Evolutionary conservation across 2,888 invertebrate species (phyloP).

Genomic region (Volucella zonaria): DNA sequence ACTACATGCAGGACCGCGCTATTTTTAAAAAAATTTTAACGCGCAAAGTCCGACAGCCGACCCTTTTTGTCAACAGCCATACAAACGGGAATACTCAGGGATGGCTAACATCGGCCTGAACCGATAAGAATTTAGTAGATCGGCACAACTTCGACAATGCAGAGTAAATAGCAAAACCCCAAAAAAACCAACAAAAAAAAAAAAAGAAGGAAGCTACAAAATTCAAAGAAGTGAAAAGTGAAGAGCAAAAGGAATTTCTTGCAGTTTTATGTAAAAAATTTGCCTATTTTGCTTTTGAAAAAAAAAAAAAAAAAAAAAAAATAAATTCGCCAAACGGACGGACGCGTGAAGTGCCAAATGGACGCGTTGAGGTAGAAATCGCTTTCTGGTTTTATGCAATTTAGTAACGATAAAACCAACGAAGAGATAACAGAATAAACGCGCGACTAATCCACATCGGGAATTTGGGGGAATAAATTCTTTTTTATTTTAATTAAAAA

Average conservation of each 20-base stretch:
- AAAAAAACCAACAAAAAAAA: conserved; percentile 1
- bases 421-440: conserved; percentile 61
- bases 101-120: conserved; percentile 48
- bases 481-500: conserved; percentile 22
- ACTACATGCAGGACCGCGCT: conserved; percentile 33
- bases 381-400: conserved; percentile 68
- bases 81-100: conserved; percentile 51
- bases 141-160: conserved; percentile 66
- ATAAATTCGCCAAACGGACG: conserved; percentile 64
- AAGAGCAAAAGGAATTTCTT: conserved; percentile 64
- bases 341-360: conserved; percentile 1
- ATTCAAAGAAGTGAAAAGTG: conserved; percentile 37
- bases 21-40: conserved; percentile 46
- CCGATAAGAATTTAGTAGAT: conserved; percentile 67
- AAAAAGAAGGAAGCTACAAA: conserved; percentile 12
- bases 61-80: conserved; percentile 66
- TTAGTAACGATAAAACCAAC: conserved; percentile 73
- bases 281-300: conserved; percentile 48
- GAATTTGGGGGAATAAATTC: conserved; percentile 8
- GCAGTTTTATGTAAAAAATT: conserved; percentile 68
- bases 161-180: conserved; percentile 40
- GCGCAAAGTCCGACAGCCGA: conserved; percentile 45
- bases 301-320: conserved; percentile 16
- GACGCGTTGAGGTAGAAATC: conserved; percentile 35
- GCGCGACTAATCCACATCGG: background rate